Base-by-base conservation (phyloP, 2,797 vertebrate species). In the Psittacula echo region DNA sequence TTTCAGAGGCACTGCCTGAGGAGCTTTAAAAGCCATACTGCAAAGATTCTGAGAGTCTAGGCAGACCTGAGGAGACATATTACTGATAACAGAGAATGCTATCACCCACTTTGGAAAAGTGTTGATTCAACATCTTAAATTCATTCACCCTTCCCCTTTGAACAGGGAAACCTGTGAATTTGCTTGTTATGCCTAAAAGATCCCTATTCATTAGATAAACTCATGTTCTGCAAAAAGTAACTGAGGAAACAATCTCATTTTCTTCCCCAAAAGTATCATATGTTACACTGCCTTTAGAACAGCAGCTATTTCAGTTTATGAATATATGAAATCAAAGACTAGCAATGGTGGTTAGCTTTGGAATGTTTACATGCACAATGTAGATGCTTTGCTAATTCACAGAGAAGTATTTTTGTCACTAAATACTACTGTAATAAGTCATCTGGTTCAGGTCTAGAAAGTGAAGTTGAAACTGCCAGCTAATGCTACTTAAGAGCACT, bases 371-470 rank as follows among this genome's bases (percentile, higher is more conserved):
- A 37, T 30, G 34, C 14, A 68, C 3, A 68, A 67, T 45, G 13
- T 42, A 80, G 67, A 87, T 42, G 8, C 53, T 67, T 82, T 85
- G 44, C 26, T 82, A 81, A 74, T 85, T 89, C 82, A 81, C 18
- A 74, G 20, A 75, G 64, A 61, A 70, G 26, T 41, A 64, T 64
- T 85, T 91, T 68, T 91, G 48, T 75, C 89, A 84, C 62, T 85
- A 81, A 93, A 90, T 62, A 16, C 65, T 67, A 58, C 76, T 68
- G 27, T 58, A 77, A 53, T 80, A 84, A 91, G 58, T 94, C 68
- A 86, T 87, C 66, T 87, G 13, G 41, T 89, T 94, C 85, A 84
- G 56, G 85, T 65, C 76, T 93, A 94, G 73, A 88, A 96, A 86
- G 34, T 66, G 89, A 45, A 72, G 68, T 85, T 93, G 82, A 56